Conservation (phyloP, 2,797 vertebrate species). For the Semaprochilodus insignis region DNA sequence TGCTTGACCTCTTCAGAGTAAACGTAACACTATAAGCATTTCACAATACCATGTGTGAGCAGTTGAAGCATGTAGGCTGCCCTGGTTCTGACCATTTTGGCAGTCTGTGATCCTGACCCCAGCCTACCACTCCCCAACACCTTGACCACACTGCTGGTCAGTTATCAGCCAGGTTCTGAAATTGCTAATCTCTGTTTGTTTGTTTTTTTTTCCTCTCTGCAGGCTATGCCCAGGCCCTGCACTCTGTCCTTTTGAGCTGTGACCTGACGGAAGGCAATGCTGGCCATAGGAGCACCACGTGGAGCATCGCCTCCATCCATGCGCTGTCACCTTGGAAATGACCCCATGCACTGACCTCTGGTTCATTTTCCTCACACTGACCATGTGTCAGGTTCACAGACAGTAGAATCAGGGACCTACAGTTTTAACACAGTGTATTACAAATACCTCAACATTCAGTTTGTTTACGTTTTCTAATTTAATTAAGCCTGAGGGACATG, state of each 20-base stretch:
- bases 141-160: conserved; percentile 8
- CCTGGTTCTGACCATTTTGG: too few species aligned
- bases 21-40: too few species aligned
- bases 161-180: not conserved
- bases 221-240: conserved; percentile 85
- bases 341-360: not conserved
- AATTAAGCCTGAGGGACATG: too few species aligned
- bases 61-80: too few species aligned
- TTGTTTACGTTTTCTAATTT: not conserved
- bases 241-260: conserved; percentile 81
- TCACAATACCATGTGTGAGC: too few species aligned
- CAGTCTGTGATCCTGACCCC: too few species aligned
- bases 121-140: not conserved
- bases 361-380: not conserved
- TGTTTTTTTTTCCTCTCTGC: conserved; percentile 55
- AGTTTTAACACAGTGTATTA: not conserved
- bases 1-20: too few species aligned
- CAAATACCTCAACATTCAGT: conserved; percentile 5
- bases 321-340: conserved; percentile 58
- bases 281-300: conserved; percentile 55
- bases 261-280: conserved; percentile 63
- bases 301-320: conserved; percentile 65
- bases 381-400: not conserved
- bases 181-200: conserved; percentile 1
- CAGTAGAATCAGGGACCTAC: not conserved